Evolutionary conservation across 2,113 vertebrate genomes (phyloP), one percentile per base, ranked within the genome.

Genomic region (Tyrannus savana): DNA sequence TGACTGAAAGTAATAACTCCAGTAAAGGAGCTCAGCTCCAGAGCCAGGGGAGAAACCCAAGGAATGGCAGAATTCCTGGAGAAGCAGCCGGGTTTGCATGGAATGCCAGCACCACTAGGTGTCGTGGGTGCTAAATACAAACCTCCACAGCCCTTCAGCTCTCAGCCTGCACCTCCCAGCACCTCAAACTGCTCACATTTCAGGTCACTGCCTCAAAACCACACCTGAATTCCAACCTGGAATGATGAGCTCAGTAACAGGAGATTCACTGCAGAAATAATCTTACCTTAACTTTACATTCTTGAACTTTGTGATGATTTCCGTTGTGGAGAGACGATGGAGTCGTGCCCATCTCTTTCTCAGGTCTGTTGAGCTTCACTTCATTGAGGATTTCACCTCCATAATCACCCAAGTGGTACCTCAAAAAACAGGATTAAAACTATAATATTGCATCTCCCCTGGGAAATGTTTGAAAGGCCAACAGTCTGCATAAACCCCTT

Each of bases 391-490:
- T 97, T 89, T 99, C 98, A 96, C 99, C 99, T 94, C 98, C 98
- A 91, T 98, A 99, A 95, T 99, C 99, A 95, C 98, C 98, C 97
- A 99, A 98, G 95, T 99, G 98, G 87, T 98, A 99, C 96, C 99
- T 99, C 77, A 37, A 96, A 94, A 96, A 88, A 31, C 53, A 75
- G 39, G 23, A 87, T 52, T 53, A 76, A 67, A 82, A 56, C 56
- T 49, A 9, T 4, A 69, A 37, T 18, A 42, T 13, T 46, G 39
- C 47, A 44, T 56, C 80, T 76, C 46, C 63, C 74, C 53, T 37
- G 30, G 62, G 50, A 75, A 78, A 49, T 7, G 12, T 30, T 12
- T 50, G 39, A 53, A 27, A 62, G n/a, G 22, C 15, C 19, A 52
- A 10, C 0, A 14, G 9, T 11, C 30, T 52, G 17, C 22, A 28